Evolutionary conservation across 2,113 vertebrate genomes (phyloP).

Genomic region (Coreoperca whiteheadi): DNA sequence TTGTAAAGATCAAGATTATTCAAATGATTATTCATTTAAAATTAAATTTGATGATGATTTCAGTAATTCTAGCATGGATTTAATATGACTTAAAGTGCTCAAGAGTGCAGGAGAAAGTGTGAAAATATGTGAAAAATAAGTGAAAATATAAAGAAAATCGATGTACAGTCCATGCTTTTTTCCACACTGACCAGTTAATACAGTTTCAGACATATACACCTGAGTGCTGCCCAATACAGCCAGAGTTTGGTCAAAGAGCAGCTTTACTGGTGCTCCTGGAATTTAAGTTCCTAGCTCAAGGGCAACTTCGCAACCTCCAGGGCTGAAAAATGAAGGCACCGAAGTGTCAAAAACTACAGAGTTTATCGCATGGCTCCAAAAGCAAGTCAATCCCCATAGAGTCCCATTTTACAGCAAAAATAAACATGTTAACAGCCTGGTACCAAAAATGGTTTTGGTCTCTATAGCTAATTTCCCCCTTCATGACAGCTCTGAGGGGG

Average conservation of each 20-base stretch:
- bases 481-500: too few species aligned
- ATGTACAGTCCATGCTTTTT: neutral
- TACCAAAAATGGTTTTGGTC: too few species aligned
- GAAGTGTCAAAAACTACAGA: too few species aligned
- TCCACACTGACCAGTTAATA: neutral
- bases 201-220: neutral
- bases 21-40: neutral
- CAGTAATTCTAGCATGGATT: neutral
- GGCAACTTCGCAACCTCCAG: too few species aligned
- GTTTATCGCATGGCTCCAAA: too few species aligned
- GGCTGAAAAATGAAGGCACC: too few species aligned
- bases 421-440: too few species aligned
- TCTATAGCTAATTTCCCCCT: too few species aligned
- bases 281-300: neutral
- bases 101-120: neutral
- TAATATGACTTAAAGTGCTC: constrained; percentile 9
- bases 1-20: constrained; percentile 9
- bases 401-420: too few species aligned
- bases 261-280: neutral
- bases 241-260: neutral
- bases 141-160: neutral
- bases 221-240: neutral
- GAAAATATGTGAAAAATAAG: neutral
- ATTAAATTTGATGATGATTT: constrained; percentile 11
- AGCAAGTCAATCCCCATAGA: too few species aligned